Evolutionary conservation across 2,888 invertebrate genomes (phyloP), one percentile per base, ranked within the genome.

Genomic region (Eledona agricola): DNA sequence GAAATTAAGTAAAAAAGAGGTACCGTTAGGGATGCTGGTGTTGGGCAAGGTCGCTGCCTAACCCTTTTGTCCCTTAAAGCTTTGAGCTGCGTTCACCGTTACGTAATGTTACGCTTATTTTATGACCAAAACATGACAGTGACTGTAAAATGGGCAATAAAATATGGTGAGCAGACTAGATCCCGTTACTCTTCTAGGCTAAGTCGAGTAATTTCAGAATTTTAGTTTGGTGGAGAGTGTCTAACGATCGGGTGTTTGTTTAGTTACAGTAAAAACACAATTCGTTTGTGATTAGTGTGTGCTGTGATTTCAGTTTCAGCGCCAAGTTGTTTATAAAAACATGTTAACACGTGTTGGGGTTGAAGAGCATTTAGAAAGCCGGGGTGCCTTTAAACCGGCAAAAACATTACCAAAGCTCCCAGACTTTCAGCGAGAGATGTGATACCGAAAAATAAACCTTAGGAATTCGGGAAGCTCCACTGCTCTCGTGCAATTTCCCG

Each of bases 101-200:
- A 71, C 60, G 69, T 62, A 70, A 72, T 71, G 69, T 70, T 72
- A 71, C 72, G 73, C 72, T 66, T 69, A 70, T 72, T 73, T 72
- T 72, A 69, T 71, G 66, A 66, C 70, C 71, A 74, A 73, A 74
- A 75, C 73, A 73, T 68, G 70, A 69, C 69, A 65, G 57, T 65
- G 68, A 65, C 62, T 63, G 66, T 71, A 71, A 71, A 73, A 70
- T 65, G 58, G 69, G 71, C 57, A 71, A 72, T 73, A 73, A 72
- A 74, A 71, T 70, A 72, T 71, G 67, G 67, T 66, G 63, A 66
- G 60, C 61, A 56, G 54, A 60, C 59, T 50, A 60, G 61, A 64
- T 69, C 59, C 72, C 72, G 72, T 72, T 72, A 72, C 62, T 59
- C 62, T 64, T 65, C 62, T 62, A 63, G 63, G 55, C 61, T 38